Percentiles rank a stretch among this genome's conserved stretches.
Evolutionary conservation across 1,140 invertebrate species (phyloP).

Genomic region (Drosophila kikkawai): DNA sequence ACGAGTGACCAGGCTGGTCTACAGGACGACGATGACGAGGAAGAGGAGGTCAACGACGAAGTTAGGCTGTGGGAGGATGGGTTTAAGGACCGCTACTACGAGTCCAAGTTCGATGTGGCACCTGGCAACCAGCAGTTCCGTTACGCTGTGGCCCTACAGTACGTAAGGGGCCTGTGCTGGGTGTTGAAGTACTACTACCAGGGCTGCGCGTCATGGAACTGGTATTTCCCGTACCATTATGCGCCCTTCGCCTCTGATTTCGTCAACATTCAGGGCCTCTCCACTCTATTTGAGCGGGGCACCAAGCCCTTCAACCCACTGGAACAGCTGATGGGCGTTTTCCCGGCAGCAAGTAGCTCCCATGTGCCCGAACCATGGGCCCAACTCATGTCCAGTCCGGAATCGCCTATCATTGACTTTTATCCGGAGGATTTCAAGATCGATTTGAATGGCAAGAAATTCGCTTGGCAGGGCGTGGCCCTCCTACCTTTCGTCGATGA

Average conservation of each 20-base stretch:
- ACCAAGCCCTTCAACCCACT: slow-evolving; percentile 98
- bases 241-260: slow-evolving; percentile 99
- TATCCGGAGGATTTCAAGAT: slow-evolving; percentile 99
- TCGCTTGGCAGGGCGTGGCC: slow-evolving; percentile 99
- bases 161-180: slow-evolving; percentile 98
- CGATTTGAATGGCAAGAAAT: slow-evolving; percentile 99
- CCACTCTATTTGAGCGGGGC: slow-evolving; percentile 94
- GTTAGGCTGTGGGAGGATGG: slow-evolving; percentile 98
- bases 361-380: slow-evolving; percentile 98
- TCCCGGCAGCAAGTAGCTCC: slow-evolving; percentile 97
- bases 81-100: slow-evolving; percentile 99
- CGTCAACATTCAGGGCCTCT: slow-evolving; percentile 94
- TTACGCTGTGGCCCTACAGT: slow-evolving; percentile 96
- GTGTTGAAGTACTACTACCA: slow-evolving; percentile 99
- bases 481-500: slow-evolving; percentile 99
- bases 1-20: slow-evolving; percentile 59
- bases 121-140: slow-evolving; percentile 94
- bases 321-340: slow-evolving; percentile 99
- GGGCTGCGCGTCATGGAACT: slow-evolving; percentile 99
- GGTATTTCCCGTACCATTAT: slow-evolving; percentile 99
- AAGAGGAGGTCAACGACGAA: slow-evolving; percentile 94
- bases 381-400: slow-evolving; percentile 96
- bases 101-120: slow-evolving; percentile 97
- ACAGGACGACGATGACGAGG: slow-evolving; percentile 84
- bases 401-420: slow-evolving; percentile 99